A percentile compares a stretch with the other conserved stretches of the same genome.
Conservation (phyloP, 2,113 vertebrate species). For the Callipepla californica region DNA sequence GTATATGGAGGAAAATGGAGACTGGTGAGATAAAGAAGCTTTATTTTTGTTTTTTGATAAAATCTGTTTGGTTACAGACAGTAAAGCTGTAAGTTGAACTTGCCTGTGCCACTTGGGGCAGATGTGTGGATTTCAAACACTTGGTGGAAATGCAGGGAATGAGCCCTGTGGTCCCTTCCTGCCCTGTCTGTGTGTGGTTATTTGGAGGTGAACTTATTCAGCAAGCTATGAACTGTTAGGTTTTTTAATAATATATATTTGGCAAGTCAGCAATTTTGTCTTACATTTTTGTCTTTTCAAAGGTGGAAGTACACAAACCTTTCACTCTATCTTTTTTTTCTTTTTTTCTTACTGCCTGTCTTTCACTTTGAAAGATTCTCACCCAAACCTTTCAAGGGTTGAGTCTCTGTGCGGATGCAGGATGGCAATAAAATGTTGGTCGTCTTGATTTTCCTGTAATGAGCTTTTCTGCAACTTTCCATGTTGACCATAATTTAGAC, state of each 20-base stretch:
- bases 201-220: not conserved
- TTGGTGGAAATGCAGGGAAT: not conserved
- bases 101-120: not conserved
- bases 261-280: not conserved
- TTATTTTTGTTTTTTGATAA: not conserved
- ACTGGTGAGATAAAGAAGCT: not conserved
- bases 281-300: not conserved
- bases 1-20: not conserved
- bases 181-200: not conserved
- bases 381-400: not conserved
- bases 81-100: not conserved
- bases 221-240: not conserved
- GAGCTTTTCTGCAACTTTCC: not conserved
- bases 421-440: not conserved
- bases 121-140: rapidly evolving
- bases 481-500: not conserved
- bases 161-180: not conserved
- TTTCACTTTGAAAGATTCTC: not conserved
- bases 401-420: not conserved
- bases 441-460: not conserved
- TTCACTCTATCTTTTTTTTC: not conserved
- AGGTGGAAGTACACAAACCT: not conserved
- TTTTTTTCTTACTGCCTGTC: not conserved
- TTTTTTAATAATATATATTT: rapidly evolving
- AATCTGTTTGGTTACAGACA: not conserved